Base-by-base conservation (phyloP, 2,888 invertebrate genomes). In the Disparrhopalites patrizii region DNA sequence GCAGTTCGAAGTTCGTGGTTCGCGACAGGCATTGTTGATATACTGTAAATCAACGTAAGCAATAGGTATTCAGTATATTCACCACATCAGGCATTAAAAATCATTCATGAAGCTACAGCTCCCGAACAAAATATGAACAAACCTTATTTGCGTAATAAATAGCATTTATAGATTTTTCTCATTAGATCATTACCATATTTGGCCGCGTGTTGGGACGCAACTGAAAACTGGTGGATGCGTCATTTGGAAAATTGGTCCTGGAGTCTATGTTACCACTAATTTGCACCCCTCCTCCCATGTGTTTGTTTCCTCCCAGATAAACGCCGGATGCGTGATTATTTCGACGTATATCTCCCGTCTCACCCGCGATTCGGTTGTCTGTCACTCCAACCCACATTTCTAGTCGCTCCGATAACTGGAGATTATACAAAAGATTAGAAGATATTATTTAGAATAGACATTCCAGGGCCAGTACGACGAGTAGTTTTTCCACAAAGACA, bases 131-230 rank as follows among this genome's bases (percentile, higher is more conserved):
- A n/a, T n/a, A n/a, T n/a, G n/a, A n/a, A n/a, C n/a, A n/a, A n/a
- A n/a, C n/a, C n/a, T n/a, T n/a, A n/a, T n/a, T n/a, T n/a, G n/a
- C n/a, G n/a, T n/a, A n/a, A n/a, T n/a, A n/a, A n/a, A n/a, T n/a
- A n/a, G n/a, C n/a, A n/a, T n/a, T n/a, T n/a, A n/a, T n/a, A n/a
- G n/a, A n/a, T n/a, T n/a, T n/a, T n/a, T n/a, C n/a, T n/a, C n/a
- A n/a, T n/a, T n/a, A n/a, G n/a, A n/a, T n/a, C n/a, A n/a, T 28
- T 8, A 54, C 54, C 15, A 31, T 20, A 54, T 54, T 54, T 28
- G 30, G 54, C n/a, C 33, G 54, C n/a, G n/a, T n/a, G n/a, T n/a
- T n/a, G n/a, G n/a, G n/a, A n/a, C n/a, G n/a, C n/a, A n/a, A n/a
- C n/a, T 54, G 54, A 20, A 31, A 54, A 31, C 30, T 31, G 18